Evolutionary conservation across 2,888 invertebrate species (phyloP).

Genomic region (Orthonevra nobilis): DNA sequence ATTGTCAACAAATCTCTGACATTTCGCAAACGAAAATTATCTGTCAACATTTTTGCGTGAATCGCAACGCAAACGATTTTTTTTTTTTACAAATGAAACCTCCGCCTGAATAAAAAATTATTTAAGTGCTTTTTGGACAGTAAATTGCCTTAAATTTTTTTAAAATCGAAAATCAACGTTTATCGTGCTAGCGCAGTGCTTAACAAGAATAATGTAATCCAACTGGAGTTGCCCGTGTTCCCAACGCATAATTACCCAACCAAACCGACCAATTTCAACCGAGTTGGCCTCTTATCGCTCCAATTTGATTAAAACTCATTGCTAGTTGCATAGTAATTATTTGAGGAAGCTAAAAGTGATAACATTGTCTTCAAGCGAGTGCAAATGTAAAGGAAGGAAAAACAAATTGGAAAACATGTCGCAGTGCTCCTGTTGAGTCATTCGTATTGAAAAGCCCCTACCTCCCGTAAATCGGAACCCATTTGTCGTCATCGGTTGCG

Average conservation of each 20-base stretch:
- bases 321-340: no score
- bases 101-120: slow-evolving; percentile 13
- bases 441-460: slow-evolving; percentile 26
- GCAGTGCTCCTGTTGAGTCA: slow-evolving; percentile 65
- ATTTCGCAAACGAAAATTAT: slow-evolving; percentile 26
- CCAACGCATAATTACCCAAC: slow-evolving; percentile 42
- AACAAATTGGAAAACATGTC: slow-evolving; percentile 34
- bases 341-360: no score
- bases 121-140: no score
- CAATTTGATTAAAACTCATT: neutral
- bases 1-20: slow-evolving; percentile 66
- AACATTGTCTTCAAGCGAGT: slow-evolving; percentile 21
- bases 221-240: slow-evolving; percentile 22
- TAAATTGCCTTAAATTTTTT: no score
- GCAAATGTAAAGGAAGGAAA: neutral
- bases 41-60: slow-evolving; percentile 49
- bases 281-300: neutral
- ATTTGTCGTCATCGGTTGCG: slow-evolving; percentile 28
- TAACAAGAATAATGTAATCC: slow-evolving; percentile 31
- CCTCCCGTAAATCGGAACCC: neutral
- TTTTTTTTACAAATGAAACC: slow-evolving; percentile 34
- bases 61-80: slow-evolving; percentile 11
- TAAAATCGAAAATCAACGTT: no score
- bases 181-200: no score
- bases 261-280: slow-evolving; percentile 12